A percentile compares a stretch with the other conserved stretches of the same genome.
Conservation (phyloP, 2,797 vertebrate genomes). For the Dryobates pubescens region DNA sequence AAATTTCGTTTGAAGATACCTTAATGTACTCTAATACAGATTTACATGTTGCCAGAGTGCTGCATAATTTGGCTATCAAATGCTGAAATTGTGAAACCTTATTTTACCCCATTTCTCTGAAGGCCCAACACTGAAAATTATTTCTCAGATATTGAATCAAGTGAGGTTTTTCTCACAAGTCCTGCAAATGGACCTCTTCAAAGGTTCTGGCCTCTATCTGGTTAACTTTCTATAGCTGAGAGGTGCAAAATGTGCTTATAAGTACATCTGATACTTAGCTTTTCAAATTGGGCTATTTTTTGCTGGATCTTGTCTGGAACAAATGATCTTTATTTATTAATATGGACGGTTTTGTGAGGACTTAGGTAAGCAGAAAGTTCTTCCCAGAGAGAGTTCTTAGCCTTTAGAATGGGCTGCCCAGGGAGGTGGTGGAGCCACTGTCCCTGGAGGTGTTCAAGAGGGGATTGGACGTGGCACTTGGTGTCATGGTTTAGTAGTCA, state of each 20-base stretch:
- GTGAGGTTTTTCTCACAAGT: background rate
- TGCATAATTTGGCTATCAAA: background rate
- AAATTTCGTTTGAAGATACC: too few relatives aligned
- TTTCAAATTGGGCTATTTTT: background rate
- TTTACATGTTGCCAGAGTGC: background rate
- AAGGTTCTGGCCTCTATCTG: background rate
- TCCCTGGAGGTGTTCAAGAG: too few relatives aligned
- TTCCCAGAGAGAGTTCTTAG: too few relatives aligned
- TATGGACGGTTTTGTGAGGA: too few relatives aligned
- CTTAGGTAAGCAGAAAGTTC: too few relatives aligned
- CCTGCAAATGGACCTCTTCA: background rate
- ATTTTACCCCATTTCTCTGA: background rate
- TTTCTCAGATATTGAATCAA: background rate
- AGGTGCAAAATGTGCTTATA: background rate
- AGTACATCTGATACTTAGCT: background rate
- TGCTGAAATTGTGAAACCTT: background rate
- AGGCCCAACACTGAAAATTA: background rate
- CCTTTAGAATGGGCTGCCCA: too few relatives aligned
- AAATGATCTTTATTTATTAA: too few relatives aligned
- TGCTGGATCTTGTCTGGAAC: background rate
- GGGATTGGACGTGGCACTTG: too few relatives aligned
- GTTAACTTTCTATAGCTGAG: background rate
- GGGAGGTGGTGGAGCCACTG: too few relatives aligned
- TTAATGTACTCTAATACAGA: too few relatives aligned
- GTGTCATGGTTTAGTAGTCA: too few relatives aligned